phyloP scores from a whole-genome alignment of 2,888 invertebrate species.

The Trissonchulus latispiculum region DNA sequence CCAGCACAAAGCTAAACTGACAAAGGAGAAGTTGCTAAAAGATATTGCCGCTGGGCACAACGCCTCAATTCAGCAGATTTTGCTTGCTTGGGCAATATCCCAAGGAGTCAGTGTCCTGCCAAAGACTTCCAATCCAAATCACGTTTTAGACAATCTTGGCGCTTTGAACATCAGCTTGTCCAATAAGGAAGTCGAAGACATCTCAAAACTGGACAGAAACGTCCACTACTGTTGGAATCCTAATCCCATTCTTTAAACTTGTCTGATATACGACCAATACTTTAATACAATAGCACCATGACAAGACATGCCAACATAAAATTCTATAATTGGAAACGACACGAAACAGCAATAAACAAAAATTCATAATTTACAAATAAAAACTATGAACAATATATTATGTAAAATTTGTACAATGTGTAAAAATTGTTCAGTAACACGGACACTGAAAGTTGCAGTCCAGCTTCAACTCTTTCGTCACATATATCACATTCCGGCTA shows the following conservation, averaged over 20 bases:
- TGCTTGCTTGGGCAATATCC: conserved; percentile 33
- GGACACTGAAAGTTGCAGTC: too few relatives aligned
- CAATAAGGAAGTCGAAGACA: conserved; percentile 1
- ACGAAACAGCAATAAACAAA: too few relatives aligned
- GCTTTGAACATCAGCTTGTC: conserved; percentile 13
- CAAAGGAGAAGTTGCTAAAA: conserved; percentile 27
- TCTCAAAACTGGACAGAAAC: background rate
- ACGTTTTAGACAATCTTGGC: conserved; percentile 21
- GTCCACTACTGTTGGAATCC: conserved; percentile 22
- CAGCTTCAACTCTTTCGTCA: too few relatives aligned
- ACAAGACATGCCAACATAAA: too few relatives aligned
- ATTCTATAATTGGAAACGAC: too few relatives aligned
- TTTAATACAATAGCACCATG: too few relatives aligned
- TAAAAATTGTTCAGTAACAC: too few relatives aligned
- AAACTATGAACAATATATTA: too few relatives aligned
- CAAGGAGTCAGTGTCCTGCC: conserved; percentile 37
- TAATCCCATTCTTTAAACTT: background rate
- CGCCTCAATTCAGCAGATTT: conserved; percentile 29
- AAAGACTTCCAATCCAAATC: conserved; percentile 29
- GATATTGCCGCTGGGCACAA: conserved; percentile 31
- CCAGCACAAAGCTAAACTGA: conserved; percentile 28
- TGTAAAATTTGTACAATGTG: too few relatives aligned
- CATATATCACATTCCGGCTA: too few relatives aligned
- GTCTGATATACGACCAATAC: too few relatives aligned
- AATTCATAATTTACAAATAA: too few relatives aligned